These are phyloP conservation scores for Porites evermanni DNA, from an alignment of 92 coral and sea anemone species.

Conservation along the genomic window DNA sequence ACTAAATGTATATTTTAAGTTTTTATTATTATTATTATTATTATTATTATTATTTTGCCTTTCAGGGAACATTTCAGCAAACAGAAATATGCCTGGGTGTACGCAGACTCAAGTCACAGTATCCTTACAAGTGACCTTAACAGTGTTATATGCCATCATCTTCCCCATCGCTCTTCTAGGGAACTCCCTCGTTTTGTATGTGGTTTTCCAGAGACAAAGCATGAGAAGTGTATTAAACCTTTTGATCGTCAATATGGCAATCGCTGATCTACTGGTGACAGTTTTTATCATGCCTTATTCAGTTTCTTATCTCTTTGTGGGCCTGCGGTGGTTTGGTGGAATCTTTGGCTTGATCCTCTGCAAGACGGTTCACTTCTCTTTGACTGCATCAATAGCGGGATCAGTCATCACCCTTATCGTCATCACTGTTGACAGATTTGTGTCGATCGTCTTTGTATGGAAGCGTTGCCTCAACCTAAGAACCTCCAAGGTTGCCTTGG, in stretches of 20 bases:
- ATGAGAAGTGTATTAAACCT: conserved; percentile 83
- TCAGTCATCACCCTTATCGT: conserved; percentile 81
- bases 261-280: conserved; percentile 84
- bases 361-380: conserved; percentile 72
- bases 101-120: neutral
- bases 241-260: conserved; percentile 88
- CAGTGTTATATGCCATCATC: conserved; percentile 69
- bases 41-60: neutral
- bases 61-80: conserved; percentile 6
- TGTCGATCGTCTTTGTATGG: conserved; percentile 86
- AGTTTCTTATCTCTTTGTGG: conserved; percentile 64
- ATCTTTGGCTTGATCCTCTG: conserved; percentile 78
- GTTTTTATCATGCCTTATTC: conserved; percentile 86
- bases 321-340: conserved; percentile 82
- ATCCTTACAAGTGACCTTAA: conserved; percentile 64
- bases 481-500: conserved; percentile 73
- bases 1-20: neutral
- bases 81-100: conserved; percentile 10
- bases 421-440: conserved; percentile 82
- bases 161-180: conserved; percentile 88
- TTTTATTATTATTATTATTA: neutral
- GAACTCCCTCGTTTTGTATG: conserved; percentile 84
- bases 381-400: conserved; percentile 80
- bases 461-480: conserved; percentile 70
- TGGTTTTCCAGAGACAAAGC: conserved; percentile 84